Conservation (phyloP, 1,140 invertebrate genomes). For the Ceratoteleas bidentatus region DNA sequence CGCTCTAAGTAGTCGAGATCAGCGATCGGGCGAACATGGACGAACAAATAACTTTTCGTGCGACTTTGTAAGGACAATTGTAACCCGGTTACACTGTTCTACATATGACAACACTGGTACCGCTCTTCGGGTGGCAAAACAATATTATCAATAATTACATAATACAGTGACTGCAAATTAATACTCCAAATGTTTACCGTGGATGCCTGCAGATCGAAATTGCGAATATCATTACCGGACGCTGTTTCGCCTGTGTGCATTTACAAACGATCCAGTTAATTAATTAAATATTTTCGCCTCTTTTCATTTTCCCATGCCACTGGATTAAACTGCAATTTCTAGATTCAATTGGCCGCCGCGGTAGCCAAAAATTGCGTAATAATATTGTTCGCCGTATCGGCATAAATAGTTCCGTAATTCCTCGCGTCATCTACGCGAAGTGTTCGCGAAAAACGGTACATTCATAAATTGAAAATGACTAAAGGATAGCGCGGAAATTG, state of each 20-base stretch:
- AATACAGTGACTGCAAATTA: neutral
- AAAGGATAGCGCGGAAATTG: neutral
- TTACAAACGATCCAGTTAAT: neutral
- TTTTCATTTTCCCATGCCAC: neutral
- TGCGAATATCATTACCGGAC: neutral
- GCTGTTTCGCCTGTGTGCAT: neutral
- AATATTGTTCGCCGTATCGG: neutral
- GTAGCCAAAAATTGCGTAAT: neutral
- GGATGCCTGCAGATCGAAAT: neutral
- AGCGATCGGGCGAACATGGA: no score
- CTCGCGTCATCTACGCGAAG: neutral
- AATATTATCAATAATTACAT: neutral
- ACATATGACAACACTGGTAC: no score
- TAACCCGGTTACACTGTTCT: no score
- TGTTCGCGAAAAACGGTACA: neutral
- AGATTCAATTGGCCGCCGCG: neutral
- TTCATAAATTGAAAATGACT: neutral
- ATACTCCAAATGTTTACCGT: neutral
- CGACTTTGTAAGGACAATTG: no score
- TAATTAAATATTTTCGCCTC: neutral
- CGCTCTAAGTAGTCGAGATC: no score
- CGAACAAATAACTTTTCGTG: no score
- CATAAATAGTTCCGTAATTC: conserved; percentile 1
- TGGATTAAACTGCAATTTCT: neutral
- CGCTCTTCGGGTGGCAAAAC: neutral